Evolutionary conservation across 2,888 invertebrate genomes (phyloP).

Genomic region (Ferdinandea cuprea): DNA sequence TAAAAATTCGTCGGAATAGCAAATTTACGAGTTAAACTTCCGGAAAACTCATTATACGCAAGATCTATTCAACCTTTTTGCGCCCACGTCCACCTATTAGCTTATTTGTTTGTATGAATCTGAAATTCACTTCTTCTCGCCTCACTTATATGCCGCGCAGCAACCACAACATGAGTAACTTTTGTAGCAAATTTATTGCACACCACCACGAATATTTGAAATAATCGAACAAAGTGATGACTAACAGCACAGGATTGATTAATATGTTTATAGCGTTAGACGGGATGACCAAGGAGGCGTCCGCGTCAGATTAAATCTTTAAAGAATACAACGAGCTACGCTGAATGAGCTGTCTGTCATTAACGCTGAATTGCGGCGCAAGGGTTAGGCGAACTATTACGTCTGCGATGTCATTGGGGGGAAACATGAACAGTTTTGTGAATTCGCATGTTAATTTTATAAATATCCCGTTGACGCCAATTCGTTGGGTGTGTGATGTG

Average conservation of each 20-base stretch:
- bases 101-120: background rate
- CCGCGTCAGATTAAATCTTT: no score
- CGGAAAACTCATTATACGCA: slow-evolving; percentile 34
- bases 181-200: background rate
- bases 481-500: background rate
- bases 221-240: slow-evolving; percentile 4
- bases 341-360: background rate
- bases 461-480: background rate
- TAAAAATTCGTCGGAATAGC: background rate
- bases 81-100: background rate
- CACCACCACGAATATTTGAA: slow-evolving; percentile 6
- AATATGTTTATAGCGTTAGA: background rate
- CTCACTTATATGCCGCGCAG: background rate
- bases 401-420: slow-evolving; percentile 7
- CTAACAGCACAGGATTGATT: background rate
- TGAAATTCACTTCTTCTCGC: background rate
- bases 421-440: background rate
- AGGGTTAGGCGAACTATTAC: background rate
- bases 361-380: background rate
- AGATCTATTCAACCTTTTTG: background rate
- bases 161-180: background rate
- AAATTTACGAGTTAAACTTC: slow-evolving; percentile 40
- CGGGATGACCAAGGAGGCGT: background rate
- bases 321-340: no score
- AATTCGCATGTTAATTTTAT: background rate